phyloP scores from a whole-genome alignment of 2,888 invertebrate species.

The Tortricodes alternella region DNA sequence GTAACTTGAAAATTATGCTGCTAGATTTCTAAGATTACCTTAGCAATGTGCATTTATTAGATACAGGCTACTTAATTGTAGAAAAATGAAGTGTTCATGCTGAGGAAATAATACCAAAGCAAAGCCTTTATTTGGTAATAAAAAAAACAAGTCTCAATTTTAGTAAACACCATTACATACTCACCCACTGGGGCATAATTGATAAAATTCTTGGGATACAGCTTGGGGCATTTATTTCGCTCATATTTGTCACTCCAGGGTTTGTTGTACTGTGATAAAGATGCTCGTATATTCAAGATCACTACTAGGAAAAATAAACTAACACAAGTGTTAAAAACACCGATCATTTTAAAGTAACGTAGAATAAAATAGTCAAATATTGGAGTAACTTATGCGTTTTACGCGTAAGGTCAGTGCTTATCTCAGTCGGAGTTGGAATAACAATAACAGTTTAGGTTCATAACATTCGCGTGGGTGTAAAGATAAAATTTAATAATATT shows the following conservation, averaged over 20 bases:
- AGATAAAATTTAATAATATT: constrained; percentile 45
- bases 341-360: constrained; percentile 11
- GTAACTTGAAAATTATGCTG: too few species aligned
- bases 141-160: too few species aligned
- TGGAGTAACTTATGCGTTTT: constrained; percentile 26
- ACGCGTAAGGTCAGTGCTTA: constrained; percentile 26
- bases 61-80: too few species aligned
- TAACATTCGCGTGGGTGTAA: constrained; percentile 52
- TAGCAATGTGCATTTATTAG: too few species aligned
- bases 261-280: constrained; percentile 67
- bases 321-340: constrained; percentile 33
- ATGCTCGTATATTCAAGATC: constrained; percentile 51
- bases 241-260: constrained; percentile 76
- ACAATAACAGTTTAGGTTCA: constrained; percentile 47
- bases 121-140: too few species aligned
- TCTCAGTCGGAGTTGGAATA: constrained; percentile 47
- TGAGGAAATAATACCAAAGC: too few species aligned
- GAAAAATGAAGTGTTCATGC: too few species aligned
- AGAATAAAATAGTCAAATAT: constrained; percentile 25
- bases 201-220: constrained; percentile 80
- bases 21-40: too few species aligned
- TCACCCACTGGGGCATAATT: constrained; percentile 83
- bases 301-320: constrained; percentile 51
- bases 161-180: constrained; percentile 39
- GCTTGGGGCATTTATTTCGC: constrained; percentile 77